Evolutionary conservation across 2,113 vertebrate species (phyloP).

Genomic region (Tinamus guttatus): DNA sequence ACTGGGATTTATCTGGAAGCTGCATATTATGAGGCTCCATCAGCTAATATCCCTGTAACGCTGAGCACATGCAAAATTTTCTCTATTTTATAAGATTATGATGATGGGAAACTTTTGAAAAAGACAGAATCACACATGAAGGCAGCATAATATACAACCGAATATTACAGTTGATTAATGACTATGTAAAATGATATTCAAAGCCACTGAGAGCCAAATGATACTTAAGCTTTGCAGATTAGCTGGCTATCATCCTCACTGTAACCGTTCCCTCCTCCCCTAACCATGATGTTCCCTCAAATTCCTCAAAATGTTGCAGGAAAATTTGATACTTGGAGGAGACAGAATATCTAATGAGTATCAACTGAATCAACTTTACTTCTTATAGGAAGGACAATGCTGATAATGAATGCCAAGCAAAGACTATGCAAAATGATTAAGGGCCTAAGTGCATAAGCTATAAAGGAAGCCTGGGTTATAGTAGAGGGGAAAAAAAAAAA

Average conservation of each 20-base stretch:
- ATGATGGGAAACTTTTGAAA: not conserved
- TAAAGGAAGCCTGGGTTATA: slow-evolving; percentile 44
- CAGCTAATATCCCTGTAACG: not conserved
- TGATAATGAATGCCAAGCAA: slow-evolving; percentile 50
- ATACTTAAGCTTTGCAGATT: slow-evolving; percentile 20
- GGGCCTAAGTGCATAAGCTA: slow-evolving; percentile 56
- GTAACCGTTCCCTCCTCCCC: not conserved
- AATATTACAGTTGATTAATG: not conserved
- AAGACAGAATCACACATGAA: not conserved
- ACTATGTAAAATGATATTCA: not conserved
- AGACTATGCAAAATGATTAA: slow-evolving; percentile 57
- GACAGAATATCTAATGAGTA: slow-evolving; percentile 65
- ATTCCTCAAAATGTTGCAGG: slow-evolving; percentile 33
- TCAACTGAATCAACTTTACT: slow-evolving; percentile 64
- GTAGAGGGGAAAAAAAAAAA: not conserved
- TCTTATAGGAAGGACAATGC: slow-evolving; percentile 60
- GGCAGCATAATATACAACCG: not conserved
- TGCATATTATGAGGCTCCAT: not conserved
- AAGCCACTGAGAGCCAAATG: not conserved
- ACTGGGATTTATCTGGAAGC: not conserved
- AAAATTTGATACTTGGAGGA: slow-evolving; percentile 50
- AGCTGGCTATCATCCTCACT: not conserved
- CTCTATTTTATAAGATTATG: not conserved
- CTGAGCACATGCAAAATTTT: not conserved
- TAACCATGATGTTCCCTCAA: not conserved